These are phyloP conservation scores for Microplitis deprimator DNA, from an alignment of 2,888 invertebrate species.

Conservation along the genomic window DNA sequence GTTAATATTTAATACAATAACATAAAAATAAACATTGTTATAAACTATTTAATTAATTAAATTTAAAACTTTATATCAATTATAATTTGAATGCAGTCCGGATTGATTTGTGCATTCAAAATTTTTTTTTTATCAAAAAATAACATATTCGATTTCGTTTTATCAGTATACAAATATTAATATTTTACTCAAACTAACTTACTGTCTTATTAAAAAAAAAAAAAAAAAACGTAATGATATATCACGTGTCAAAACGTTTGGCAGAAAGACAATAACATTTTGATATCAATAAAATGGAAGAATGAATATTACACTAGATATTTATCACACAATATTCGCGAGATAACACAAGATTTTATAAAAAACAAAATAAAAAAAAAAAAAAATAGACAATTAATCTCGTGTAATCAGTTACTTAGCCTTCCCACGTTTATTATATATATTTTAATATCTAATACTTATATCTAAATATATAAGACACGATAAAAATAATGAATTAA, in stretches of 20 bases:
- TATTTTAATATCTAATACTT: background rate
- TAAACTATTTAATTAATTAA: slow-evolving; percentile 51
- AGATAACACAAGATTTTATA: slow-evolving; percentile 16
- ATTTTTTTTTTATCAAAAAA: background rate
- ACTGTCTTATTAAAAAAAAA: background rate
- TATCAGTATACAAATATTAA: slow-evolving; percentile 23
- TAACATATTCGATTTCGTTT: background rate
- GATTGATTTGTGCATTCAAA: background rate
- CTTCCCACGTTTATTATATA: background rate
- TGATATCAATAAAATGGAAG: slow-evolving; percentile 15
- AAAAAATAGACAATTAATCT: slow-evolving; percentile 3
- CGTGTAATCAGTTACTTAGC: slow-evolving; percentile 18
- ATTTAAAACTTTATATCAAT: slow-evolving; percentile 42
- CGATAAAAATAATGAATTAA: slow-evolving; percentile 11
- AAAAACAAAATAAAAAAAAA: slow-evolving; percentile 1
- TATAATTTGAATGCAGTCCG: slow-evolving; percentile 24
- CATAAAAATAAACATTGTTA: slow-evolving; percentile 61
- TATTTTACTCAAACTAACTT: background rate
- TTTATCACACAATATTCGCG: slow-evolving; percentile 43
- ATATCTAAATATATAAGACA: background rate
- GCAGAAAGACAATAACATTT: slow-evolving; percentile 40
- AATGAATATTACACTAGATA: slow-evolving; percentile 36
- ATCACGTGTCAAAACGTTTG: slow-evolving; percentile 50
- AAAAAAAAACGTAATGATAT: slow-evolving; percentile 3
- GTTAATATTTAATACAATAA: slow-evolving; percentile 63